Percentiles rank a stretch among this genome's conserved stretches.
phyloP scores from a whole-genome alignment of 2,113 vertebrate genomes.

The Notiomystis cincta region DNA sequence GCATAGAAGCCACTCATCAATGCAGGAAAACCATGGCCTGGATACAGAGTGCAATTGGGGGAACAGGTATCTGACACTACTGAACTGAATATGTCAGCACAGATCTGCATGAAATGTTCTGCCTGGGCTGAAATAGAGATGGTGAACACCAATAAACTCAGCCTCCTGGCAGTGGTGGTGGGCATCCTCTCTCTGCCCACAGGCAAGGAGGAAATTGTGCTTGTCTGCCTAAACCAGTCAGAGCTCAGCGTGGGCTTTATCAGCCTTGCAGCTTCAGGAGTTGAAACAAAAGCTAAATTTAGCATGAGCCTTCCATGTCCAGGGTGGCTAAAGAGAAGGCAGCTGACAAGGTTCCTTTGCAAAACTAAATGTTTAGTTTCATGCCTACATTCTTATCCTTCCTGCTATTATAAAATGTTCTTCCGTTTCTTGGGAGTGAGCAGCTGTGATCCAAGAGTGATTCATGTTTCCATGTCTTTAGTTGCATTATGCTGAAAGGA shows the following conservation, averaged over 20 bases:
- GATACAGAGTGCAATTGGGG: not conserved
- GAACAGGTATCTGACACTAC: accelerated
- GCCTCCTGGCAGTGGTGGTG: accelerated
- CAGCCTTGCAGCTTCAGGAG: not conserved
- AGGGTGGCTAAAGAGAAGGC: not conserved
- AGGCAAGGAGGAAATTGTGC: accelerated
- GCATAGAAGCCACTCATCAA: not conserved
- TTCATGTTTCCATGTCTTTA: not conserved
- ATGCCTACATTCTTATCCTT: not conserved
- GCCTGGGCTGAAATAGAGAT: not conserved
- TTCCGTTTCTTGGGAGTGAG: not conserved
- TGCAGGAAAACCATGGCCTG: not conserved
- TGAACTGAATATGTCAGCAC: not conserved
- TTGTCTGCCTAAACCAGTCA: not conserved
- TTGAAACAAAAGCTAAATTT: not conserved
- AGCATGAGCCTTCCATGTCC: not conserved
- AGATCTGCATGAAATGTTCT: not conserved
- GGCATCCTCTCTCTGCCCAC: not conserved
- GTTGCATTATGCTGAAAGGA: not conserved
- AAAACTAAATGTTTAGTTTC: not conserved
- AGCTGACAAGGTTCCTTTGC: not conserved
- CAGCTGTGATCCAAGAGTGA: not conserved
- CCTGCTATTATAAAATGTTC: not conserved
- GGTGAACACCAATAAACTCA: not conserved
- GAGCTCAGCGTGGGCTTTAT: accelerated